Percentiles rank a stretch among this genome's conserved stretches.
Evolutionary conservation across 2,113 vertebrate genomes (phyloP).

Genomic region (Phodopus roborovskii): DNA sequence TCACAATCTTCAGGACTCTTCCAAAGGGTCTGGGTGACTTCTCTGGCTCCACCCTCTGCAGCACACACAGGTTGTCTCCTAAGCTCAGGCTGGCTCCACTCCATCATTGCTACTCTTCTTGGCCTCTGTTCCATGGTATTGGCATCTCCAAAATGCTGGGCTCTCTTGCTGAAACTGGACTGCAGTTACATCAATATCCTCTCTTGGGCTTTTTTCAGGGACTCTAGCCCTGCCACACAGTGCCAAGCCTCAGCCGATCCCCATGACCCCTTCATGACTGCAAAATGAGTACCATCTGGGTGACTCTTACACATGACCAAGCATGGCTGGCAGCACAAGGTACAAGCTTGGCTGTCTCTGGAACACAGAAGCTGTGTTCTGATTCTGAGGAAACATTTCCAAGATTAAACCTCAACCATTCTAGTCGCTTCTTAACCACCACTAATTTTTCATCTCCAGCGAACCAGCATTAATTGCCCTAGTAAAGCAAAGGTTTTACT

Average conservation of each 20-base stretch:
- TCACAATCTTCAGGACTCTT: background rate
- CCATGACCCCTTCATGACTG: too few relatives aligned
- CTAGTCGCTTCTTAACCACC: background rate
- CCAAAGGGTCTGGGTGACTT: background rate
- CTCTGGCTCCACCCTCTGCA: background rate
- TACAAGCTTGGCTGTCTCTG: background rate
- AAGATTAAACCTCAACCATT: background rate
- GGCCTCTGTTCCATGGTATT: background rate
- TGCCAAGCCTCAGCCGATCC: background rate
- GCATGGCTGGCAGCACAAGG: background rate
- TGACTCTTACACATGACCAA: background rate
- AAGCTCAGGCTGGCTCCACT: background rate
- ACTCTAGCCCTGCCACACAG: background rate
- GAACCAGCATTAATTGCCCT: background rate
- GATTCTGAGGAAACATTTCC: background rate
- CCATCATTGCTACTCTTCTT: background rate
- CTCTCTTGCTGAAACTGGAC: background rate
- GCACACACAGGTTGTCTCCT: background rate
- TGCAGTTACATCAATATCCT: background rate
- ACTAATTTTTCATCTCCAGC: background rate
- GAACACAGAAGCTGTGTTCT: background rate
- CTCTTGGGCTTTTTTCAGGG: background rate
- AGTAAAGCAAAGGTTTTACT: background rate
- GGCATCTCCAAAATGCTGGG: background rate
- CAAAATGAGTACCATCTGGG: background rate